These are phyloP conservation scores for Brenthis hecate DNA, from an alignment of 2,888 invertebrate genomes.

Conservation along the genomic window DNA sequence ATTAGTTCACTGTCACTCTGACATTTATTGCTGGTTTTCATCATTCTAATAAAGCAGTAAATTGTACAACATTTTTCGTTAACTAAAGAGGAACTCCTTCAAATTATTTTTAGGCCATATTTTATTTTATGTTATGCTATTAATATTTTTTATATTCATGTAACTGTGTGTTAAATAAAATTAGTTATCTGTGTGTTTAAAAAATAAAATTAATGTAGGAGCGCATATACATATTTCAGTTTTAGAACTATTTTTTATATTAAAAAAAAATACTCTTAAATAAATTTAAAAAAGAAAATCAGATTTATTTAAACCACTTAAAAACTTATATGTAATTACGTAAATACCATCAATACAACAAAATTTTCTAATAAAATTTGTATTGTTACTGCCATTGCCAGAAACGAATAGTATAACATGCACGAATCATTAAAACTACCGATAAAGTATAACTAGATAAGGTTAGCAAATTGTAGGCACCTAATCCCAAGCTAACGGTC, in stretches of 20 bases:
- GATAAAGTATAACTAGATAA: conserved; percentile 12
- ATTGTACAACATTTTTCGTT: conserved; percentile 1
- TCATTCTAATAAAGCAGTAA: conserved; percentile 2
- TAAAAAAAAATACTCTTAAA: background rate
- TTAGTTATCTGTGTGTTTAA: no score
- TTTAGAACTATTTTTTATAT: no score
- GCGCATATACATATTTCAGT: no score
- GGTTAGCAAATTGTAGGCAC: background rate
- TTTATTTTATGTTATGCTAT: background rate
- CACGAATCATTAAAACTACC: conserved; percentile 13
- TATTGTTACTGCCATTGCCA: conserved; percentile 31
- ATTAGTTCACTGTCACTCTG: background rate
- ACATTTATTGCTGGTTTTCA: conserved; percentile 3
- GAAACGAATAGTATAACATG: conserved; percentile 34
- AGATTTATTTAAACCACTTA: conserved; percentile 6
- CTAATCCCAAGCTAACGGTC: background rate
- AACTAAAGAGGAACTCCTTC: conserved; percentile 5
- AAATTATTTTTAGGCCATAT: background rate
- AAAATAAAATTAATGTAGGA: no score
- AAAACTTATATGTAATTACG: conserved; percentile 38
- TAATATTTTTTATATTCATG: no score
- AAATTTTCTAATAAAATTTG: conserved; percentile 37
- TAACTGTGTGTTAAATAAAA: no score
- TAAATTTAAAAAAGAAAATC: background rate
- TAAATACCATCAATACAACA: conserved; percentile 30